Conservation (phyloP, 1,140 invertebrate species). For the Pinna nobilis region DNA sequence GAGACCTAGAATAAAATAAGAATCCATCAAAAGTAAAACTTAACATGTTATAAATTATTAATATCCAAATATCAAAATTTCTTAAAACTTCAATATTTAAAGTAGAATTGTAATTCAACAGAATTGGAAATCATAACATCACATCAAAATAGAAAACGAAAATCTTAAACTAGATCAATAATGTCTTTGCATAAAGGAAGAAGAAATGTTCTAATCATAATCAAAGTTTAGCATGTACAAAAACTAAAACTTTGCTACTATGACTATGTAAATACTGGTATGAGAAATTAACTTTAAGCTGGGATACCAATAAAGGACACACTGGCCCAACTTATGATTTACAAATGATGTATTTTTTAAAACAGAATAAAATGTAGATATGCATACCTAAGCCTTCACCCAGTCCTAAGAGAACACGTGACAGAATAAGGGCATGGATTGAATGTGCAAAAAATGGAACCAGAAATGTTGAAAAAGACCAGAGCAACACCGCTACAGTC, state of each 20-base stretch:
- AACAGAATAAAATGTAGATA: background rate
- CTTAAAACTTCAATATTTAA: background rate
- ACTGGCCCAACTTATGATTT: too few relatives aligned
- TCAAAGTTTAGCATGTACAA: too few relatives aligned
- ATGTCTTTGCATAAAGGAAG: too few relatives aligned
- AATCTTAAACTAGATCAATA: too few relatives aligned
- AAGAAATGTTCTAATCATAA: too few relatives aligned
- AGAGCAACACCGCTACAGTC: conserved; percentile 83
- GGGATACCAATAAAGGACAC: too few relatives aligned
- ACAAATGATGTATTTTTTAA: too few relatives aligned
- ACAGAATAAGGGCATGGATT: conserved; percentile 79
- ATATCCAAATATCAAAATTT: background rate
- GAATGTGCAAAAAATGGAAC: conserved; percentile 84
- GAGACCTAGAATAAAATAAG: conserved; percentile 77
- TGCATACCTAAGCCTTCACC: conserved; percentile 85
- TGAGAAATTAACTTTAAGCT: too few relatives aligned
- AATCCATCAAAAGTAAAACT: conserved; percentile 24
- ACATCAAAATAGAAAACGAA: background rate
- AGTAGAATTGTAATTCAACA: background rate
- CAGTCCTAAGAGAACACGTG: conserved; percentile 83
- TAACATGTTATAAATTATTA: background rate
- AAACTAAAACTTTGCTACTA: too few relatives aligned
- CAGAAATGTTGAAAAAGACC: conserved; percentile 85
- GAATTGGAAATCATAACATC: background rate
- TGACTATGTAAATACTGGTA: too few relatives aligned